A percentile compares a stretch with the other conserved stretches of the same genome.
Conservation (phyloP, 2,113 vertebrate species). For the Balaeniceps rex region DNA sequence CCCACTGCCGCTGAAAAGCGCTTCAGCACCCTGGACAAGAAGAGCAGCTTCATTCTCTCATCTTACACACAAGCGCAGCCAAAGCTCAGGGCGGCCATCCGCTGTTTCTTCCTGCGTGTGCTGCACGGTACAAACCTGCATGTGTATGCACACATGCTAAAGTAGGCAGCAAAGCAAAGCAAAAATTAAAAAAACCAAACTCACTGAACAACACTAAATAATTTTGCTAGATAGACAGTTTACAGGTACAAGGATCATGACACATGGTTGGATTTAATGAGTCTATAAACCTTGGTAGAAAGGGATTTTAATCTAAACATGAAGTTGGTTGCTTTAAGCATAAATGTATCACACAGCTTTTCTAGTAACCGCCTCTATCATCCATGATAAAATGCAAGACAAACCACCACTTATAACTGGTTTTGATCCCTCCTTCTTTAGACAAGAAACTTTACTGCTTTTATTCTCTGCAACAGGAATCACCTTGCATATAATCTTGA, state of each 20-base stretch:
- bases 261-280: neutral
- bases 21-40: slow-evolving; percentile 65
- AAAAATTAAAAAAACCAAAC: neutral
- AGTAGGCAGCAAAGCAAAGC: neutral
- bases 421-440: neutral
- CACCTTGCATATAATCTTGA: neutral
- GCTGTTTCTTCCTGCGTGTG: neutral
- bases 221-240: neutral
- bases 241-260: neutral
- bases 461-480: neutral
- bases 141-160: neutral
- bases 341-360: neutral
- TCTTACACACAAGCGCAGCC: fast-evolving
- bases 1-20: fast-evolving
- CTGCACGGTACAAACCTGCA: neutral
- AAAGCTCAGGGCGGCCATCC: neutral
- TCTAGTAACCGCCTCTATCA: neutral
- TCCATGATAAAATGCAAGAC: neutral
- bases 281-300: neutral
- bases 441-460: neutral
- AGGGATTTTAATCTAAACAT: neutral
- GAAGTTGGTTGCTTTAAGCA: neutral
- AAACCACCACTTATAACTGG: neutral
- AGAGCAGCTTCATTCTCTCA: neutral
- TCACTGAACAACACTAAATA: neutral